Evolutionary conservation across 2,888 invertebrate genomes (phyloP).

Genomic region (Congeria kusceri): DNA sequence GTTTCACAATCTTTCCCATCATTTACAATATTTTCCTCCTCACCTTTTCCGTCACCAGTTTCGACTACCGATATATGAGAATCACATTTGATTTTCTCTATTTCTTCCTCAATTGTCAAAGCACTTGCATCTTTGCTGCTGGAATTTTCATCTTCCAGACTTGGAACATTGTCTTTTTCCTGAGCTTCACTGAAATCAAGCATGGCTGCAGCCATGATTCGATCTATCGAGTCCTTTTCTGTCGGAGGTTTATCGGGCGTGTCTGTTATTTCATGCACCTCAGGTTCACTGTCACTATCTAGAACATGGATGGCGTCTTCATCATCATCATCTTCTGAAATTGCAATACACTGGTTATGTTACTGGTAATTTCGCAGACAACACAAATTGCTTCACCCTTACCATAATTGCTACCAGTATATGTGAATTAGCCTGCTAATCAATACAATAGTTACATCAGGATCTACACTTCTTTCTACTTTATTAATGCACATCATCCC

Average conservation of each 20-base stretch:
- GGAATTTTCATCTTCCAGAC: background rate
- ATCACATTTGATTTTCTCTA: background rate
- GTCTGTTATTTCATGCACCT: slow-evolving; percentile 9
- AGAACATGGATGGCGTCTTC: slow-evolving; percentile 46
- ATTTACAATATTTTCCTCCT: background rate
- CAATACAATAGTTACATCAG: too few species aligned
- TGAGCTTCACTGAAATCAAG: background rate
- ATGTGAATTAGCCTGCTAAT: too few species aligned
- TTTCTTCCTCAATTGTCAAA: background rate
- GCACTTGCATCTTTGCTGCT: background rate
- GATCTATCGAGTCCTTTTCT: background rate
- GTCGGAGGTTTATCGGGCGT: background rate
- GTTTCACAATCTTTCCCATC: background rate
- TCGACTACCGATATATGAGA: background rate
- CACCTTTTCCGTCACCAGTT: background rate
- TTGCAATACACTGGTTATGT: too few species aligned
- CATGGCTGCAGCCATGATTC: slow-evolving; percentile 2
- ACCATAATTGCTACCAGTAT: too few species aligned
- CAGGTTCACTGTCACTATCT: slow-evolving; percentile 46
- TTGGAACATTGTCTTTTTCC: background rate
- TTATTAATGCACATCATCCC: too few species aligned
- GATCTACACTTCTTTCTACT: too few species aligned
- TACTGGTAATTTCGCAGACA: too few species aligned
- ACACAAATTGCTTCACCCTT: too few species aligned
- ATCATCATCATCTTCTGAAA: slow-evolving; percentile 32